Percentiles rank a stretch among this genome's conserved stretches.
Conservation (phyloP, 2,888 invertebrate species). For the Rhingia campestris region DNA sequence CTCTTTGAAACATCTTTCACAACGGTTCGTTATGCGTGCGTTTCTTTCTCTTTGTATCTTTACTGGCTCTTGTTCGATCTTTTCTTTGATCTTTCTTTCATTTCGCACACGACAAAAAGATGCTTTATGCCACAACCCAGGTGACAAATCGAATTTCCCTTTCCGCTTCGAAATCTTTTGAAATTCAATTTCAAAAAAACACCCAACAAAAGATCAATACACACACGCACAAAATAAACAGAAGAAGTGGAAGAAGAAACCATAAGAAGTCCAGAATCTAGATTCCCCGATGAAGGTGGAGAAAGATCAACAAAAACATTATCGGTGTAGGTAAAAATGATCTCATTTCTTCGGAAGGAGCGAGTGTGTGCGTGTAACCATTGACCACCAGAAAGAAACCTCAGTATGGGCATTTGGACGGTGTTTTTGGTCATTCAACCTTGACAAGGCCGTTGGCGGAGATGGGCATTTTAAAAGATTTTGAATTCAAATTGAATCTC, state of each 20-base stretch:
- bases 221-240: not conserved
- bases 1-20: slow-evolving; percentile 16
- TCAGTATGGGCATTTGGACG: slow-evolving; percentile 5
- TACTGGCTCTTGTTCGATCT: not conserved
- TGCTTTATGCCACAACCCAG: not conserved
- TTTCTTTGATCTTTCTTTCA: slow-evolving; percentile 15
- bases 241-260: not conserved
- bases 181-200: slow-evolving; percentile 15
- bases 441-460: slow-evolving; percentile 81
- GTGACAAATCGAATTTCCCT: slow-evolving; percentile 41
- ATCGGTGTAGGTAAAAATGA: slow-evolving; percentile 18
- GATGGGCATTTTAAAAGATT: slow-evolving; percentile 50
- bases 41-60: slow-evolving; percentile 6
- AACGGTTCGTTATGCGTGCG: slow-evolving; percentile 25
- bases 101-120: slow-evolving; percentile 41
- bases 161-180: slow-evolving; percentile 18
- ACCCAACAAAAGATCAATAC: slow-evolving; percentile 7
- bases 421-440: slow-evolving; percentile 79
- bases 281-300: not conserved
- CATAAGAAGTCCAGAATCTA: not conserved
- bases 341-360: slow-evolving; percentile 18
- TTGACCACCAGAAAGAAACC: not conserved
- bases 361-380: slow-evolving; percentile 20
- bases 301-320: slow-evolving; percentile 2
- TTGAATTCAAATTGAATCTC: slow-evolving; percentile 49